Evolutionary conservation across 1,140 invertebrate species (phyloP).

Genomic region (Papilio helenus): DNA sequence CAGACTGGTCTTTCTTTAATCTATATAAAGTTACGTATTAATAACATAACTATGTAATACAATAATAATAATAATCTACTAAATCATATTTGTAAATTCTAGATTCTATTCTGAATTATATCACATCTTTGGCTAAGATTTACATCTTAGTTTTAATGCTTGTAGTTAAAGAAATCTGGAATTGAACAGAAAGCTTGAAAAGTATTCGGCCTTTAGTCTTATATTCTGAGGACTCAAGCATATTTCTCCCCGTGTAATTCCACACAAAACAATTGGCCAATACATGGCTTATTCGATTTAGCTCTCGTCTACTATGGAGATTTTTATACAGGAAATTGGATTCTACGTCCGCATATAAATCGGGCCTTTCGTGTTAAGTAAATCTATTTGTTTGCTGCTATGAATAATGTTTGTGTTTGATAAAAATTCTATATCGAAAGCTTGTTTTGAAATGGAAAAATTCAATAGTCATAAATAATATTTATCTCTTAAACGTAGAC

Average conservation of each 20-base stretch:
- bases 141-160: too few relatives aligned
- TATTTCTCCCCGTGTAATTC: conserved; percentile 33
- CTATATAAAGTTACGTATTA: too few relatives aligned
- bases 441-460: conserved; percentile 21
- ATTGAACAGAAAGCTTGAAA: too few relatives aligned
- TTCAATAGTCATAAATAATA: conserved; percentile 14
- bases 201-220: not conserved
- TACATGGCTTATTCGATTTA: conserved; percentile 51
- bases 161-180: too few relatives aligned
- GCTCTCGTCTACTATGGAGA: conserved; percentile 46
- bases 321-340: conserved; percentile 66
- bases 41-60: too few relatives aligned
- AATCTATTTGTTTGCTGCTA: conserved; percentile 54
- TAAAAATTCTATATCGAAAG: conserved; percentile 39
- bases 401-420: conserved; percentile 44
- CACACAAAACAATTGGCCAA: conserved; percentile 48
- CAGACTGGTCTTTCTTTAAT: too few relatives aligned
- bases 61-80: too few relatives aligned
- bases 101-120: too few relatives aligned
- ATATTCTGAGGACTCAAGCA: conserved; percentile 31
- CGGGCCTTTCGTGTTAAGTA: conserved; percentile 44
- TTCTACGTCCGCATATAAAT: conserved; percentile 58
- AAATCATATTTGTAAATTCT: too few relatives aligned
- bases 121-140: too few relatives aligned
- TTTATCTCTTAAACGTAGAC: not conserved